Base-by-base conservation (phyloP, 1,140 invertebrate genomes). In the Goniozus legneri region DNA sequence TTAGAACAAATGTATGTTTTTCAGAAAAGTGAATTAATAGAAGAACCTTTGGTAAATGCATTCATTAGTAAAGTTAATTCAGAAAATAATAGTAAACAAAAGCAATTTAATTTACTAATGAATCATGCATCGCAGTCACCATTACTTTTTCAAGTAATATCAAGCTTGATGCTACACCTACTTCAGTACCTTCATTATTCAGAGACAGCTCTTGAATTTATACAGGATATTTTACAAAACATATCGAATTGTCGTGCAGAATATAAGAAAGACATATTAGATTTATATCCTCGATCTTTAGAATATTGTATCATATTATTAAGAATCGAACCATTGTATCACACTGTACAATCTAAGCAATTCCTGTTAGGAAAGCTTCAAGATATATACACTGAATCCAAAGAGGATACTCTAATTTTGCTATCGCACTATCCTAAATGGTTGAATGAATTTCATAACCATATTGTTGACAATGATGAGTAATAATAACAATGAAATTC, bases 391-490 rank as follows among this genome's bases (percentile, higher is more conserved):
- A 16, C 45, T 4, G 35, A 58, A 32, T 60, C 63, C 37, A 51
- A 56, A 2, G 43, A 65, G 32, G 54, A 61, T 46, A 27, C 50
- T 7, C 36, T 68, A 14, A 65, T 64, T 38, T 48, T 75, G 7
- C 37, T 73, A 4, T 63, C 62, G 3, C 71, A 75, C 41, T 75
- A 62, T 59, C 62, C 68, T 15, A 22, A 44, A 1, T 74, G 73
- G 73, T 19, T 75, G 7, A 27, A 27, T 27, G 44, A 61, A 32
- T 20, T 32, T 13, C n/a, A n/a, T 27, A 4, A 27, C 10, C 24
- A 27, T 27, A 27, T 10, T 27, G 4, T 27, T 27, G 4, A 10
- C 24, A 27, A 10, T 27, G n/a, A n/a, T n/a, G n/a, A n/a, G n/a
- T n/a, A n/a, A n/a, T n/a, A n/a, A n/a, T n/a, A n/a, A n/a, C n/a